Evolutionary conservation across 2,888 invertebrate genomes (phyloP).

Genomic region (Enchytraeus crypticus): DNA sequence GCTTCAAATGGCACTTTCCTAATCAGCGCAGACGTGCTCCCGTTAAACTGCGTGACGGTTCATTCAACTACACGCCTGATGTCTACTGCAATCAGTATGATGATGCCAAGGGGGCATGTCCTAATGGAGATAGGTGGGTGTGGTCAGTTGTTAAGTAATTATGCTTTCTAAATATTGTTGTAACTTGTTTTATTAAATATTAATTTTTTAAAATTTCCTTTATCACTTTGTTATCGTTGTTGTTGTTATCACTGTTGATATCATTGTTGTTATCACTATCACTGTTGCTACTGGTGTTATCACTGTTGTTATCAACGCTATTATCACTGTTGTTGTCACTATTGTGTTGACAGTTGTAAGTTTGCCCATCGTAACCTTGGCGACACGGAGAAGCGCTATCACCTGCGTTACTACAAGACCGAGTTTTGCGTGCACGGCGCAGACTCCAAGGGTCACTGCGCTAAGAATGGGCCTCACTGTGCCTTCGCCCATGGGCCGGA

Average conservation of each 20-base stretch:
- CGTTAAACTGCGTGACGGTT: constrained; percentile 82
- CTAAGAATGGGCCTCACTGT: constrained; percentile 97
- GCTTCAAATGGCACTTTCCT: constrained; percentile 99
- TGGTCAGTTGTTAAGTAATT: constrained; percentile 1
- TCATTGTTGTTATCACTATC: background rate
- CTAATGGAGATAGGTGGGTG: background rate
- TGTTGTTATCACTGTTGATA: background rate
- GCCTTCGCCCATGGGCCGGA: constrained; percentile 96
- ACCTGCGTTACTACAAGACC: constrained; percentile 95
- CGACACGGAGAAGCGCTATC: constrained; percentile 94
- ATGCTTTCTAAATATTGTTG: too few relatives aligned
- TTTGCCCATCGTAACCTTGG: constrained; percentile 94
- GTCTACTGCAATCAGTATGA: constrained; percentile 99
- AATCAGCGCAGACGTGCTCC: constrained; percentile 86
- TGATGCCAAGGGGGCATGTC: constrained; percentile 73
- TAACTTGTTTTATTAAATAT: background rate
- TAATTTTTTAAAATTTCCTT: background rate
- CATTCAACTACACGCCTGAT: constrained; percentile 97
- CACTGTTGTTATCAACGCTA: background rate
- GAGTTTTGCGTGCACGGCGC: constrained; percentile 99
- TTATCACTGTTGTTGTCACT: background rate
- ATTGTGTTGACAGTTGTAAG: constrained; percentile 65
- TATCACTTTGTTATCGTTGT: background rate
- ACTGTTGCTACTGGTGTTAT: background rate
- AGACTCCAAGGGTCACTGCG: constrained; percentile 81